These are phyloP conservation scores for Empidonax alnorum DNA, from an alignment of 2,113 vertebrate genomes.

Conservation along the genomic window DNA sequence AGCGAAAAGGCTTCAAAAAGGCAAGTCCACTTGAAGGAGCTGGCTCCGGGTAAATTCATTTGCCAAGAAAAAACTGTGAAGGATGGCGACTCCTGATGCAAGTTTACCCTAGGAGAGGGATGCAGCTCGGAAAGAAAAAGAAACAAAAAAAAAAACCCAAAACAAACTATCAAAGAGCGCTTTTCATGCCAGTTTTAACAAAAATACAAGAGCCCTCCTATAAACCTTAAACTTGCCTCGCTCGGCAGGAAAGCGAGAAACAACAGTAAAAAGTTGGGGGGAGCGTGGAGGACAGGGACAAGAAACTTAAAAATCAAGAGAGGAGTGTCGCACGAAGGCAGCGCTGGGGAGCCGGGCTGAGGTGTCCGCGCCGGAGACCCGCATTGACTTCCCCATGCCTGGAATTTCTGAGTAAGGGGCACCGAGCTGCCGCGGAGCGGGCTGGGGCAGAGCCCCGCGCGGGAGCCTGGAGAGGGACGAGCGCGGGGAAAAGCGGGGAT, in stretches of 20 bases:
- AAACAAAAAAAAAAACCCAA: neutral
- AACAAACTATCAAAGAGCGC: neutral
- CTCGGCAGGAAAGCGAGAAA: neutral
- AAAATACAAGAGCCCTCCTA: neutral
- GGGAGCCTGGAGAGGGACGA: neutral
- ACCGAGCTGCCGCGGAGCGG: neutral
- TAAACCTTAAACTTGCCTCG: neutral
- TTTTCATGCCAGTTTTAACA: neutral
- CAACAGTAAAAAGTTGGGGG: neutral
- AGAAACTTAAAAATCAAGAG: neutral
- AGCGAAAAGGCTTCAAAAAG: neutral
- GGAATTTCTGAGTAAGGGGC: neutral
- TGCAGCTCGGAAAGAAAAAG: neutral
- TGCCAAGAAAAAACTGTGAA: neutral
- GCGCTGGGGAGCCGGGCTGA: neutral
- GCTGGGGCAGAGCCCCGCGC: neutral
- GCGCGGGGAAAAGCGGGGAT: neutral
- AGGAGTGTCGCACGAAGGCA: fast-evolving
- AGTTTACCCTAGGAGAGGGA: neutral
- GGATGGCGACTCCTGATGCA: neutral
- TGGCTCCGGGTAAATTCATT: neutral
- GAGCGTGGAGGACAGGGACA: neutral
- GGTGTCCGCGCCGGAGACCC: neutral
- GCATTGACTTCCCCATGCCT: fast-evolving
- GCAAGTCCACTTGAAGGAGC: neutral